Base-by-base conservation (phyloP, 2,888 invertebrate genomes). In the Tenodera sinensis region DNA sequence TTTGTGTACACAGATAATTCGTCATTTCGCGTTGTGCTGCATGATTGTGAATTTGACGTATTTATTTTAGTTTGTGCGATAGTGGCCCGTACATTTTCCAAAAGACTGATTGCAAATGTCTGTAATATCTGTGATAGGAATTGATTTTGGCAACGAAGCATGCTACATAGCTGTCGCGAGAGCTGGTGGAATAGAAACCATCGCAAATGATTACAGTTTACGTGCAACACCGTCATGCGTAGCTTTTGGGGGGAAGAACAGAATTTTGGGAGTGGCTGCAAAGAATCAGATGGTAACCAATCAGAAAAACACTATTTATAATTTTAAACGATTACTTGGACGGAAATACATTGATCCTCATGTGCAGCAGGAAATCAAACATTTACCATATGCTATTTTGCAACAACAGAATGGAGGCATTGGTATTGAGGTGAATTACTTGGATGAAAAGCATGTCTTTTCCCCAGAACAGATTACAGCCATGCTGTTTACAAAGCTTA, bases 141-240 rank as follows among this genome's bases (percentile, higher is more conserved):
- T 99, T 95, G 99, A 99, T 96, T 97, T 99, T 94, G 99, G 99
- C 91, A 98, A 98, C 94, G 98, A 98, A 94, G 97, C 98, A 92
- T 99, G 99, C 95, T 99, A 98, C 95, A 96, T 99, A 92, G 99
- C 98, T 91, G 99, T 99, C 90, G 99, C 99, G 90, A 97, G 99
- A 94, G 98, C 98, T 93, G 99, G 99, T 93, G 99, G 99, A 92
- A 99, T 99, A 93, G 99, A 99, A 95, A 99, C 99, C 91, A 97
- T 99, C 92, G 98, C 99, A 91, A 99, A 99, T 94, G 99, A 99
- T 94, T 99, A 99, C 95, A 99, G 99, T 94, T 96, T 99, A 92
- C 96, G 99, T 93, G 97, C 97, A 92, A 99, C 99, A 91, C 99
- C 99, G 99, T 96, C 99, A 94, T 99, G 96, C 94, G 97, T 99